Evolutionary conservation across 1,140 invertebrate species (phyloP).

Genomic region (Drosophila chauvacae): DNA sequence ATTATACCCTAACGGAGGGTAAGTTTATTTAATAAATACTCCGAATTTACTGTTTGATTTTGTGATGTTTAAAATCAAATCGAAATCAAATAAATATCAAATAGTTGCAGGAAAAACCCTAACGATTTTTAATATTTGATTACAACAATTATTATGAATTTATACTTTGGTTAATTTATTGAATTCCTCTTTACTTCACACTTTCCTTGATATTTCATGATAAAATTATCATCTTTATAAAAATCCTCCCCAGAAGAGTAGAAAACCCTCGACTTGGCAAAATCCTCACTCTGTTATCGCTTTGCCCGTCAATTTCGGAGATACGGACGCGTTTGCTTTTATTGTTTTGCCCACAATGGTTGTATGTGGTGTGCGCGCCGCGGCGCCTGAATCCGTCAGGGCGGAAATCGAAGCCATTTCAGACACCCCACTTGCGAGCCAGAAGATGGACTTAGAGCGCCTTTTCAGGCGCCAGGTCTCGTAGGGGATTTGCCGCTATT

Average conservation of each 20-base stretch:
- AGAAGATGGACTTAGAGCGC: constrained; percentile 21
- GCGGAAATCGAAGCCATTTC: constrained; percentile 46
- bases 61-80: background rate
- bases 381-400: constrained; percentile 56
- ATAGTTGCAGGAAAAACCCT: background rate
- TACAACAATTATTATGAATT: background rate
- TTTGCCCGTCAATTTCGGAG: constrained; percentile 59
- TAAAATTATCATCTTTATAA: background rate
- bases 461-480: constrained; percentile 9
- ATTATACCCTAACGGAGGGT: constrained; percentile 2
- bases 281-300: constrained; percentile 27
- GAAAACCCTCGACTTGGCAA: background rate
- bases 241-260: background rate
- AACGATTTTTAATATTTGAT: background rate
- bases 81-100: no score
- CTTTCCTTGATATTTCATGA: no score
- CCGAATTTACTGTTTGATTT: background rate
- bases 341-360: constrained; percentile 60
- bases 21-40: background rate
- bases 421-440: constrained; percentile 17
- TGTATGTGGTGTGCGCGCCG: background rate
- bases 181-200: background rate
- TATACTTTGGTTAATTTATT: background rate
- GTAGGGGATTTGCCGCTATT: constrained; percentile 30
- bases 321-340: constrained; percentile 61